Conservation (phyloP, 2,888 invertebrate genomes). For the Dascillus cervinus region DNA sequence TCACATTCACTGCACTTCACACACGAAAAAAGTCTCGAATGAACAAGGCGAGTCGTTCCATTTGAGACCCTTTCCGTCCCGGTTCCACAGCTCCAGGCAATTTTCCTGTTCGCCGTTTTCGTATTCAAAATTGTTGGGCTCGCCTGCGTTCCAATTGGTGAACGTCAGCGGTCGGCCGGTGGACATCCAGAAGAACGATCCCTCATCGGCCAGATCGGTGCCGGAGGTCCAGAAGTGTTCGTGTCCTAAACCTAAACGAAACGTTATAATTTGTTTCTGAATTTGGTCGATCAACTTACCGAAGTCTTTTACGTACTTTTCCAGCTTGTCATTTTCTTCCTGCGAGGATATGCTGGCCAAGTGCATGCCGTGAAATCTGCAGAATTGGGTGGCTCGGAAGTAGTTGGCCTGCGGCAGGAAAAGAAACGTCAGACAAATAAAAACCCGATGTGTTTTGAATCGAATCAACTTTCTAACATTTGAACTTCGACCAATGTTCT, state of each 20-base stretch:
- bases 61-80: constrained; percentile 84
- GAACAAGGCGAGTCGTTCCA: constrained; percentile 94
- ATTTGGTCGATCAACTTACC: constrained; percentile 47
- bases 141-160: constrained; percentile 90
- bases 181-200: constrained; percentile 90
- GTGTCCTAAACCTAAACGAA: constrained; percentile 70
- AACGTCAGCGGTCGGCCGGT: constrained; percentile 82
- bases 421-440: too few relatives aligned
- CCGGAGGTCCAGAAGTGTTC: constrained; percentile 93
- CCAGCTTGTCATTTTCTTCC: constrained; percentile 83
- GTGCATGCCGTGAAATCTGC: constrained; percentile 89
- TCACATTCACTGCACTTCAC: constrained; percentile 58
- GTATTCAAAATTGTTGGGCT: constrained; percentile 88
- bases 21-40: constrained; percentile 87
- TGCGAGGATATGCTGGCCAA: constrained; percentile 83
- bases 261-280: not conserved
- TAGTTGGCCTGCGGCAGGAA: constrained; percentile 95
- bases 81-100: constrained; percentile 84
- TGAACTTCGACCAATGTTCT: too few relatives aligned
- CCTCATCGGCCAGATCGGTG: constrained; percentile 85
- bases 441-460: too few relatives aligned
- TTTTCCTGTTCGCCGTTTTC: constrained; percentile 92
- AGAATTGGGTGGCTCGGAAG: constrained; percentile 87
- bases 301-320: constrained; percentile 84
- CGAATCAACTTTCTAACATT: too few relatives aligned